Conservation (phyloP, 2,888 invertebrate genomes). For the Dasypogon diadema region DNA sequence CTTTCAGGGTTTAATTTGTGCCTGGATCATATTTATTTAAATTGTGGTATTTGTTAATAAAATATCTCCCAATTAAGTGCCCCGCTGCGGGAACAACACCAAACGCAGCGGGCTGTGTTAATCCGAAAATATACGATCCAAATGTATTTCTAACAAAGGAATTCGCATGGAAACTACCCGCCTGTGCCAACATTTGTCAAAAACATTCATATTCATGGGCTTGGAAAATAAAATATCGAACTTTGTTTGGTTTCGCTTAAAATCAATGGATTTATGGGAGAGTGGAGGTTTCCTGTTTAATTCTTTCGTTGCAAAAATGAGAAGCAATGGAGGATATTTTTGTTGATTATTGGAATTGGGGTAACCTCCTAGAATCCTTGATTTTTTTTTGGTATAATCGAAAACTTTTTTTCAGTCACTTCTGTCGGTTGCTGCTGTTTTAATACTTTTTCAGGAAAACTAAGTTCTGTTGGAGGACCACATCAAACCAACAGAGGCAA, state of each 20-base stretch:
- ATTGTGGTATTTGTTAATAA: conserved; percentile 30
- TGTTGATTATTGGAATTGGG: too few species aligned
- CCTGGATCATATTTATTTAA: conserved; percentile 23
- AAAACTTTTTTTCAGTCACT: too few species aligned
- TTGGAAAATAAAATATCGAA: conserved; percentile 12
- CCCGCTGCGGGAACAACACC: not conserved
- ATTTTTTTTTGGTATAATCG: too few species aligned
- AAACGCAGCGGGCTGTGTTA: conserved; percentile 3
- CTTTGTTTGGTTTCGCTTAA: conserved; percentile 4
- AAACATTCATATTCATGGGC: conserved; percentile 29
- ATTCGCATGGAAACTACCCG: not conserved
- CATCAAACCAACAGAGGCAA: too few species aligned
- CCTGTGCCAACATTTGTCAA: conserved; percentile 13
- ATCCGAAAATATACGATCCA: conserved; percentile 7
- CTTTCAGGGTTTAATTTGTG: not conserved
- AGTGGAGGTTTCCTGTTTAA: too few species aligned
- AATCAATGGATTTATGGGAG: not conserved
- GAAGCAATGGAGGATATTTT: too few species aligned
- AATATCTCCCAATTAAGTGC: conserved; percentile 24
- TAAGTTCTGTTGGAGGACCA: too few species aligned
- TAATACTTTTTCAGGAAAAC: too few species aligned
- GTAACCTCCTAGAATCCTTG: too few species aligned
- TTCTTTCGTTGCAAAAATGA: too few species aligned
- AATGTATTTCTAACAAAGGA: conserved; percentile 9
- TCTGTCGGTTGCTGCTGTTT: too few species aligned